A percentile compares a stretch with the other conserved stretches of the same genome.
phyloP scores from a whole-genome alignment of 2,113 vertebrate species.

The Cyanistes caeruleus region DNA sequence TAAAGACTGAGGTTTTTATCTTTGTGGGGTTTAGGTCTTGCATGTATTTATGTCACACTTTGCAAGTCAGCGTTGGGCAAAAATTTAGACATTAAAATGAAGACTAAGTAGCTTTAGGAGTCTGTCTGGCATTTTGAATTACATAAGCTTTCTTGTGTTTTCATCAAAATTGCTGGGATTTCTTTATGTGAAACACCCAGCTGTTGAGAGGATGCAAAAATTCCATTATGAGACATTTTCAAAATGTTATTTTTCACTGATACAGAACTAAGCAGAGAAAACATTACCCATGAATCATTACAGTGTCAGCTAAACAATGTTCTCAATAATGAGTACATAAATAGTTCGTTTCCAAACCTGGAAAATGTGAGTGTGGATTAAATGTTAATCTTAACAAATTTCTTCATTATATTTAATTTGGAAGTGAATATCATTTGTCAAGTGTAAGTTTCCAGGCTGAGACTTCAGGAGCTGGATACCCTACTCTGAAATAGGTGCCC shows the following conservation, averaged over 20 bases:
- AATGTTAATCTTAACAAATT: background rate
- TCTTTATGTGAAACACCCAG: background rate
- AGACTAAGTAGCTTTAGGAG: background rate
- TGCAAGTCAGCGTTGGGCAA: background rate
- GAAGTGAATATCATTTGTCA: background rate
- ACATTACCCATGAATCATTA: background rate
- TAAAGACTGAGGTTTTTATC: background rate
- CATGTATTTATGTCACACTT: background rate
- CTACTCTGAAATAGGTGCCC: background rate
- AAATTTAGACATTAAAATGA: background rate
- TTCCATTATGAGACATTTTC: background rate
- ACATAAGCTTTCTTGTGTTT: background rate
- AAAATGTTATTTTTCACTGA: background rate
- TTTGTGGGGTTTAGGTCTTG: background rate
- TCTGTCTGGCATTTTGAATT: background rate
- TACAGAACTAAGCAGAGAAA: background rate
- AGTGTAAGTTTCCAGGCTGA: background rate
- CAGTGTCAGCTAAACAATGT: background rate
- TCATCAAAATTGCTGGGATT: background rate
- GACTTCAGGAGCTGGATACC: background rate
- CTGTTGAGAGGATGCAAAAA: background rate
- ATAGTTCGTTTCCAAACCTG: background rate
- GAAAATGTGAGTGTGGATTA: background rate
- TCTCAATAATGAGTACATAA: background rate
- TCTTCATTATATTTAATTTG: background rate